Evolutionary conservation across 1,140 invertebrate genomes (phyloP).

Genomic region (Ylistrum balloti): DNA sequence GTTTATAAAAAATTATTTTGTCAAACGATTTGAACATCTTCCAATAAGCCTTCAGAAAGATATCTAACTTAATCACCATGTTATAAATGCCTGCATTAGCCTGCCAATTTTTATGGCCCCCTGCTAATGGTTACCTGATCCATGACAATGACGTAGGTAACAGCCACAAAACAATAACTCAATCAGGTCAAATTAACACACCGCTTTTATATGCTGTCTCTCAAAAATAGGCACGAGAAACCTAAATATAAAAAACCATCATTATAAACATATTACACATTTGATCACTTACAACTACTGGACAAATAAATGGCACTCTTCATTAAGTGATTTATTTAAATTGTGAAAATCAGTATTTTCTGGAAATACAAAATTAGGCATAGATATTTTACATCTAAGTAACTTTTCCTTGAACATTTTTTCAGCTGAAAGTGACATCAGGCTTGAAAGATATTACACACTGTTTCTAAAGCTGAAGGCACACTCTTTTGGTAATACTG

Average conservation of each 20-base stretch:
- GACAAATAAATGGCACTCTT: too few species aligned
- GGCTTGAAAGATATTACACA: too few species aligned
- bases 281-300: too few species aligned
- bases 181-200: background rate
- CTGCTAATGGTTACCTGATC: background rate
- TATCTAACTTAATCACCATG: background rate
- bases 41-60: background rate
- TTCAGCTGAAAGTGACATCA: too few species aligned
- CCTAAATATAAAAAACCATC: slow-evolving; percentile 3
- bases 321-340: too few species aligned
- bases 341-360: too few species aligned
- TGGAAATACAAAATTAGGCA: too few species aligned
- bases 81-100: background rate
- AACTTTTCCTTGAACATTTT: too few species aligned
- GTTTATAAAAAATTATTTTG: background rate
- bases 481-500: too few species aligned
- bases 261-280: background rate
- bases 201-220: background rate
- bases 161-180: background rate
- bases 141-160: background rate
- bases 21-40: background rate
- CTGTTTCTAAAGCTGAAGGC: too few species aligned
- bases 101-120: slow-evolving; percentile 13
- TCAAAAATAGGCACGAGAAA: background rate
- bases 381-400: too few species aligned